Conservation (phyloP, 2,797 vertebrate species). For the Liasis olivaceus region DNA sequence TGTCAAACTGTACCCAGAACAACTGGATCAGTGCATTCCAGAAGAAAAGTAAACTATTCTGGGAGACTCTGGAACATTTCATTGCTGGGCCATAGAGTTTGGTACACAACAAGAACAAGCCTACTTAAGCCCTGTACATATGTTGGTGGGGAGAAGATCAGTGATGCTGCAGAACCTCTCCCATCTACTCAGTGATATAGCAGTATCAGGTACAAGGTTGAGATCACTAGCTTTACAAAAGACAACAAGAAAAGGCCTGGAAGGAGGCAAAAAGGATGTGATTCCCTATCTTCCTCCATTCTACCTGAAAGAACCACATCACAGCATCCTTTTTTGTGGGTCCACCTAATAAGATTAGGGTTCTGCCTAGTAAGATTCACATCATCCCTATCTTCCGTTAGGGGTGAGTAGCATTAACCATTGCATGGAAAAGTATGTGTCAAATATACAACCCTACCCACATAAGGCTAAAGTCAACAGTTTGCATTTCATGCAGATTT, state of each 20-base stretch:
- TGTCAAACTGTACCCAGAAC: too few relatives aligned
- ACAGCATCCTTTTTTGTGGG: not conserved
- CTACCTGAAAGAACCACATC: not conserved
- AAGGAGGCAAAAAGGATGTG: not conserved
- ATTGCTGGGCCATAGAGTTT: too few relatives aligned
- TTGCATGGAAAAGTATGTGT: not conserved
- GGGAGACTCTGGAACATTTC: too few relatives aligned
- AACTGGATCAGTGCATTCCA: too few relatives aligned
- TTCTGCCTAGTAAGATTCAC: not conserved
- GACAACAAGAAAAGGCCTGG: not conserved
- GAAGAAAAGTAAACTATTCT: too few relatives aligned
- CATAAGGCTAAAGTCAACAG: accelerated
- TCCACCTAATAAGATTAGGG: not conserved
- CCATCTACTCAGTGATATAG: not conserved
- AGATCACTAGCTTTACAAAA: not conserved
- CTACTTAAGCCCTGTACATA: too few relatives aligned
- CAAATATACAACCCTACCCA: not conserved
- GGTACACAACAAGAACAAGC: too few relatives aligned
- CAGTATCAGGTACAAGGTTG: not conserved
- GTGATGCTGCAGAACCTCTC: not conserved
- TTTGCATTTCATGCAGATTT: not conserved
- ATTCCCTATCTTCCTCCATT: not conserved
- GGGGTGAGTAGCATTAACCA: not conserved
- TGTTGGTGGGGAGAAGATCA: not conserved
- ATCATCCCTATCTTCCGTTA: not conserved